Percentiles rank a stretch among this genome's conserved stretches.
Evolutionary conservation across 2,888 invertebrate genomes (phyloP).

Genomic region (Spodoptera picta): DNA sequence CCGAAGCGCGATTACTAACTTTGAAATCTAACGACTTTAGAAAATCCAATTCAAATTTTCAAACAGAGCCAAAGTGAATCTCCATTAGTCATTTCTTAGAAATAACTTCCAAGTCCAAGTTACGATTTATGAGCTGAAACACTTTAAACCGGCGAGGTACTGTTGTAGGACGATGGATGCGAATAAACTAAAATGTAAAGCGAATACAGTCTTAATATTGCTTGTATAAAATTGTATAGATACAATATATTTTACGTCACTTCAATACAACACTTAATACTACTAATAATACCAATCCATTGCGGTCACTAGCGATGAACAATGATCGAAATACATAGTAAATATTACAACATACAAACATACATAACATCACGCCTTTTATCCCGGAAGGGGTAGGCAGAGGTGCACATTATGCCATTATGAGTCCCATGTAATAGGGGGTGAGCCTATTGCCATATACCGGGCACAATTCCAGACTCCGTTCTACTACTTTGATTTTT

Average conservation of each 20-base stretch:
- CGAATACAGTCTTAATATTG: slow-evolving; percentile 37
- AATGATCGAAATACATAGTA: no score
- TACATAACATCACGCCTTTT: no score
- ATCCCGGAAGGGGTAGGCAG: no score
- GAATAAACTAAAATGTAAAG: slow-evolving; percentile 61
- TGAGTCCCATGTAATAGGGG: no score
- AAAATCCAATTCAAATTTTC: slow-evolving; percentile 56
- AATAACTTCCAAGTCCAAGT: slow-evolving; percentile 64
- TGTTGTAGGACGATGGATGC: slow-evolving; percentile 58
- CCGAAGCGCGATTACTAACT: slow-evolving; percentile 3
- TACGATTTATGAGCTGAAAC: slow-evolving; percentile 65
- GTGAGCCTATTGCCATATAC: no score
- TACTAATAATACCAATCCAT: no score
- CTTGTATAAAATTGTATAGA: not conserved
- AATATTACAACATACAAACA: no score
- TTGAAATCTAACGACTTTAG: slow-evolving; percentile 9
- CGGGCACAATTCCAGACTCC: no score
- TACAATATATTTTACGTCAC: not conserved
- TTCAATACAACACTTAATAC: no score
- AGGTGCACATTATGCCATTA: no score
- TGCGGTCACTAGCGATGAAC: no score
- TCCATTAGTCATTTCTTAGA: slow-evolving; percentile 64
- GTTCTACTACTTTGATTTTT: no score
- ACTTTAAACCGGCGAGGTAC: slow-evolving; percentile 59
- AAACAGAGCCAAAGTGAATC: slow-evolving; percentile 49